Evolutionary conservation across 2,797 vertebrate genomes (phyloP), one percentile per base, ranked within the genome.

Genomic region (Falco berigora): DNA sequence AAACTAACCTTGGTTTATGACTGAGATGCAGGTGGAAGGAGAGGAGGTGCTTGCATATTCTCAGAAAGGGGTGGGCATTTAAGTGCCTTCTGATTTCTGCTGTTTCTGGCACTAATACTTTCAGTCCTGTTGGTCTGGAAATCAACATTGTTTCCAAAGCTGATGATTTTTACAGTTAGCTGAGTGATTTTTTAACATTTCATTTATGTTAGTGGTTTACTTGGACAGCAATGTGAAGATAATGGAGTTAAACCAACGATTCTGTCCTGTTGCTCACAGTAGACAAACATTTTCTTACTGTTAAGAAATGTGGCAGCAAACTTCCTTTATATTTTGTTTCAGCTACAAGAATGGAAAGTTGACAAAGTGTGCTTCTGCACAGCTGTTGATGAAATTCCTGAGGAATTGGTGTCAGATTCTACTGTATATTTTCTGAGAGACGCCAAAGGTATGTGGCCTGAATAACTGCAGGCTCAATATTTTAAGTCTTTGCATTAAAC

Each of bases 381-480:
- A 44, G 92, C 97, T 24, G 88, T 98, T 18, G 93, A 98, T 62
- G 85, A 97, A 42, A 93, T 98, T 68, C 98, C 98, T 0, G 93
- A 98, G 92, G 98, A 96, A 64, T 98, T 98, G 94, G 34, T 97
- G 40, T 97, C 98, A 77, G 97, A 95, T 61, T 97, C 69, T 9
- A 91, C 98, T 27, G 97, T 99, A 14, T 99, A 98, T 97, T 99
- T 99, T 88, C 96, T 99, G 72, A 98, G 99, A 96, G 98, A 98
- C 64, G 97, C 97, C 20, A 98, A 98, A 91, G 99, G 99, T 99
- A 97, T 94, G 97, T 93, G 27, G 22, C 21, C 5, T 17, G 40
- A 50, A 40, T 49, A 80, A 69, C 56, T 50, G 16, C 42, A 59
- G 46, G 17, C 32, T 76, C 72, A 47, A 50, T 0, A 0, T 77